Percentiles rank a stretch among this genome's conserved stretches.
Conservation (phyloP, 2,888 invertebrate species). For the Watsonalla cultraria region DNA sequence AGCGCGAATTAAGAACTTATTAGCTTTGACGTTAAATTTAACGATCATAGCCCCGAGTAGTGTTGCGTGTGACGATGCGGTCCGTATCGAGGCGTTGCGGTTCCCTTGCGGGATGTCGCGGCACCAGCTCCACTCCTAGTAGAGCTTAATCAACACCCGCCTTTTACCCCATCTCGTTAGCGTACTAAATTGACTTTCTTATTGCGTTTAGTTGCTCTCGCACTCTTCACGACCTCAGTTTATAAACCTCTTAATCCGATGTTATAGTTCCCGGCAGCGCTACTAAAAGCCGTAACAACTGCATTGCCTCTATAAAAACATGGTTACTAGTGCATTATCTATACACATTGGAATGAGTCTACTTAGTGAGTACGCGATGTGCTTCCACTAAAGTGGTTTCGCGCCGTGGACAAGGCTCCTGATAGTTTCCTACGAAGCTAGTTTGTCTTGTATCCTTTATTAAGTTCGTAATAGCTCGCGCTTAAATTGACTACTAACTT, state of each 20-base stretch:
- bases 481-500: slow-evolving; percentile 43
- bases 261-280: slow-evolving; percentile 42
- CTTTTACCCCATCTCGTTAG: slow-evolving; percentile 66
- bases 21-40: neutral
- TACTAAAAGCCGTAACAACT: slow-evolving; percentile 57
- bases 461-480: slow-evolving; percentile 48
- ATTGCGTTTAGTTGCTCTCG: slow-evolving; percentile 47
- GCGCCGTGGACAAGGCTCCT: slow-evolving; percentile 47
- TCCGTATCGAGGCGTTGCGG: slow-evolving; percentile 25
- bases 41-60: slow-evolving; percentile 12
- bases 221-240: slow-evolving; percentile 46
- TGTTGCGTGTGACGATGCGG: slow-evolving; percentile 44
- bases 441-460: slow-evolving; percentile 59
- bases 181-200: slow-evolving; percentile 64
- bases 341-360: slow-evolving; percentile 52
- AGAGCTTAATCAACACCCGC: slow-evolving; percentile 62
- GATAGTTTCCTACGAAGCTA: slow-evolving; percentile 54
- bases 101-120: slow-evolving; percentile 48
- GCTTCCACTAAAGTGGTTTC: slow-evolving; percentile 54
- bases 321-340: slow-evolving; percentile 54
- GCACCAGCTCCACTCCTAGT: slow-evolving; percentile 44
- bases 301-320: slow-evolving; percentile 59
- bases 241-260: slow-evolving; percentile 52
- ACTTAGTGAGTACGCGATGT: slow-evolving; percentile 50
- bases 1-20: neutral